Evolutionary conservation across 1,140 invertebrate species (phyloP).

Genomic region (Phymastichus coffea): DNA sequence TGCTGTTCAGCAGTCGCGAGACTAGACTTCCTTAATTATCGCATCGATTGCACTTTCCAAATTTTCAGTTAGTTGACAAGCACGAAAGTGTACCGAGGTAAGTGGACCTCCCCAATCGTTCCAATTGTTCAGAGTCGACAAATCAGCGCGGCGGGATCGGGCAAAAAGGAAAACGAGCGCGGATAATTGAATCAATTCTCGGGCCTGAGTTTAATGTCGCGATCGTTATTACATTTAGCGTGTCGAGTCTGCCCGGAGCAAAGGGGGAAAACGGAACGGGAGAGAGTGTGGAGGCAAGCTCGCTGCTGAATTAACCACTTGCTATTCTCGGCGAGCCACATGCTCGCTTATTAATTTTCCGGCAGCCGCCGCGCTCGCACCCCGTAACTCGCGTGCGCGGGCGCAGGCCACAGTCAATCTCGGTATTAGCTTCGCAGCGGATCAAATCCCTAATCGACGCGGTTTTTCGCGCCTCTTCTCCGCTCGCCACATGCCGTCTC

Average conservation of each 20-base stretch:
- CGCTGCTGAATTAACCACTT: slow-evolving; percentile 45
- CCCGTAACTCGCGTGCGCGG: slow-evolving; percentile 30
- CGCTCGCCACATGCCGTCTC: background rate
- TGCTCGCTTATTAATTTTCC: slow-evolving; percentile 52
- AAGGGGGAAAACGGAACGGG: background rate
- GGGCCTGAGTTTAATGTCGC: slow-evolving; percentile 19
- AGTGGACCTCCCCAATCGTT: too few species aligned
- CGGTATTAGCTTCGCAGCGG: background rate
- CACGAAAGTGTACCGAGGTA: too few species aligned
- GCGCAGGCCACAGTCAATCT: background rate
- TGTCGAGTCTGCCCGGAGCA: background rate
- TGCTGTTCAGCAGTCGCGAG: too few species aligned
- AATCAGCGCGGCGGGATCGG: too few species aligned
- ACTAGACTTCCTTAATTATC: too few species aligned
- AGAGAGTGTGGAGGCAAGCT: slow-evolving; percentile 9
- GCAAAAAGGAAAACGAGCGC: too few species aligned
- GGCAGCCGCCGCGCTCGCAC: background rate
- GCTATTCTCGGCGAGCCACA: slow-evolving; percentile 39
- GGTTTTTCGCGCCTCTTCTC: background rate
- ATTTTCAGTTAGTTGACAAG: too few species aligned
- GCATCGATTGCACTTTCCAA: too few species aligned
- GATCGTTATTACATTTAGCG: slow-evolving; percentile 24
- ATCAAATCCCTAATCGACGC: background rate
- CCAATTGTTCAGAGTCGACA: too few species aligned
- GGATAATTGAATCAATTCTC: too few species aligned